A percentile compares a stretch with the other conserved stretches of the same genome.
Evolutionary conservation across 2,113 vertebrate genomes (phyloP).

Genomic region (Oceanodroma tethys): DNA sequence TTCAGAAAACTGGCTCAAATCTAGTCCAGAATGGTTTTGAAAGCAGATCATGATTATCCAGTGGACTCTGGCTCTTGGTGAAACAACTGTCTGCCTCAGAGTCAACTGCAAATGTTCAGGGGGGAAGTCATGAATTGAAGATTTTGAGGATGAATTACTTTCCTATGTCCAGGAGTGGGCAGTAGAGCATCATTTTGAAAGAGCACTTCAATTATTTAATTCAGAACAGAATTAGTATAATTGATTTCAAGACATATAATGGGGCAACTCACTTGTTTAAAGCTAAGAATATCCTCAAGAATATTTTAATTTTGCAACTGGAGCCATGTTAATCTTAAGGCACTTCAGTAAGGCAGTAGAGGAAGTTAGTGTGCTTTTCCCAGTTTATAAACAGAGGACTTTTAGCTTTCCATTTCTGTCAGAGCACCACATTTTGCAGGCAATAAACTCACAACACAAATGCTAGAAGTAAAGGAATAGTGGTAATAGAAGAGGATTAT

Average conservation of each 20-base stretch:
- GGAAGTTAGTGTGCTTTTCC: background rate
- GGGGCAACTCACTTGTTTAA: background rate
- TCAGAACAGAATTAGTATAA: background rate
- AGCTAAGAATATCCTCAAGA: background rate
- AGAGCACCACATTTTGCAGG: background rate
- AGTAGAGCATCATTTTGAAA: slow-evolving; percentile 19
- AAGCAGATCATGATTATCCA: background rate
- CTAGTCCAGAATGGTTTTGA: background rate
- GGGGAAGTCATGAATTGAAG: background rate
- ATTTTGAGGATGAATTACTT: background rate
- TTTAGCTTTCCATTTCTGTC: background rate
- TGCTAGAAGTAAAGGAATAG: background rate
- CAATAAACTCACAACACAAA: background rate
- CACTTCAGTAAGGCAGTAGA: background rate
- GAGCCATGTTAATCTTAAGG: background rate
- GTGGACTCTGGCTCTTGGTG: background rate
- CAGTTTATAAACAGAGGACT: background rate
- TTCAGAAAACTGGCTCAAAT: background rate
- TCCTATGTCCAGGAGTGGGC: slow-evolving; percentile 23
- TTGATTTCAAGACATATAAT: background rate
- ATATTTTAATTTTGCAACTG: background rate
- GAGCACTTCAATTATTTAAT: background rate
- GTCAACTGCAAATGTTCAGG: background rate
- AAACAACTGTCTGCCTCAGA: background rate
- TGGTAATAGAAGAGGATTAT: background rate